Base-by-base conservation (phyloP, 35 echinoderm and acorn worm species). In the Amphiura filiformis region DNA sequence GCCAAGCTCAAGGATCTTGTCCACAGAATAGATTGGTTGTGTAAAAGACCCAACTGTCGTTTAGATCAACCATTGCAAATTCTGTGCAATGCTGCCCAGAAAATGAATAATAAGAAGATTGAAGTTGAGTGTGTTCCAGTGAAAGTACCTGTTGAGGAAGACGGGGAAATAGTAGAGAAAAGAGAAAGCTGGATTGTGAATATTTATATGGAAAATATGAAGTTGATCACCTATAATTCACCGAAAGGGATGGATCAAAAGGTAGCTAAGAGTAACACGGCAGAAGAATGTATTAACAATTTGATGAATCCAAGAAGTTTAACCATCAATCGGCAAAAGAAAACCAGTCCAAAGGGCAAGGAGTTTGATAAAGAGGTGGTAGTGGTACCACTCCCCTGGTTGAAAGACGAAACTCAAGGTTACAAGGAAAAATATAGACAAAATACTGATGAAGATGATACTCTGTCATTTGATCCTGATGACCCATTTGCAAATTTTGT, bases 401-500 rank as follows among this genome's bases (percentile, higher is more conserved):
- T 70, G 26, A 70, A 70, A 70, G 61, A 70, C 26, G 61, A 70
- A 70, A 23, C 26, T 5, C 1, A 30, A n/a, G 61, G 26, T 70
- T 70, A 70, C 28, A 70, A 70, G 28, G 61, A 70, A 70, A 30
- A 26, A 30, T 56, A 85, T 17, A n/a, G n/a, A n/a, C n/a, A n/a
- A n/a, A n/a, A n/a, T n/a, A n/a, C n/a, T n/a, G n/a, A n/a, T n/a
- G n/a, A n/a, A n/a, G n/a, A n/a, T n/a, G n/a, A n/a, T n/a, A n/a
- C n/a, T n/a, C n/a, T n/a, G n/a, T n/a, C n/a, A n/a, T 14, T 1
- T 1, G 31, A 34, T 15, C 49, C 52, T 18, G 44, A 56, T 11
- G 35, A 61, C 31, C 56, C 57, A 1, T 34, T 85, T 37, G 83
- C 64, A 20, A 64, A 34, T 13, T 85, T 85, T 70, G 56, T 85